Evolutionary conservation across 2,888 invertebrate species (phyloP).

Genomic region (Lasioglossum leucozonium): DNA sequence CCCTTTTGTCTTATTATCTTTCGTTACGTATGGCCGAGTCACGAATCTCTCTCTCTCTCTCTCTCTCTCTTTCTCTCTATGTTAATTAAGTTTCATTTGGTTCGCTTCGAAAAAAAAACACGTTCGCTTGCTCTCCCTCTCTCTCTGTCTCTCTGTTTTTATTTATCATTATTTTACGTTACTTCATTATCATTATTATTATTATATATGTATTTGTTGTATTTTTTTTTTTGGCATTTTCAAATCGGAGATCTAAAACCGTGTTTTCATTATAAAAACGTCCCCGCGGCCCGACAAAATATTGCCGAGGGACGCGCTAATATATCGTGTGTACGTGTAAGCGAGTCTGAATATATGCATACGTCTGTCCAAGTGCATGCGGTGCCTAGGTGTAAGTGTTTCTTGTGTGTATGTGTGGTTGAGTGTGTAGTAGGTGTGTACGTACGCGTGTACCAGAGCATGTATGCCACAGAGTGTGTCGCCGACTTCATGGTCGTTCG

Average conservation of each 20-base stretch:
- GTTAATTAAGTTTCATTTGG: slow-evolving; percentile 73
- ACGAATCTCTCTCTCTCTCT: too few species aligned
- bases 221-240: slow-evolving; percentile 29
- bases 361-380: slow-evolving; percentile 2
- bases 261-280: slow-evolving; percentile 82
- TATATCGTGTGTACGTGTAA: slow-evolving; percentile 66
- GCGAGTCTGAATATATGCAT: slow-evolving; percentile 55
- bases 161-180: slow-evolving; percentile 12
- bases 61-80: too few species aligned
- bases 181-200: slow-evolving; percentile 39
- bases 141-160: too few species aligned
- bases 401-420: neutral
- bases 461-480: slow-evolving; percentile 3
- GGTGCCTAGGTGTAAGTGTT: neutral
- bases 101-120: slow-evolving; percentile 76
- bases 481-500: slow-evolving; percentile 68
- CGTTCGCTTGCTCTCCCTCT: slow-evolving; percentile 33
- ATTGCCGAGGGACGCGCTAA: slow-evolving; percentile 79
- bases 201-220: slow-evolving; percentile 18
- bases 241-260: slow-evolving; percentile 81
- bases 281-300: slow-evolving; percentile 83
- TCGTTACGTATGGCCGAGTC: slow-evolving; percentile 81
- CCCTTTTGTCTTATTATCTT: slow-evolving; percentile 65
- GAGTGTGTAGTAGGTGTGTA: neutral
- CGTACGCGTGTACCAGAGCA: neutral